phyloP scores from a whole-genome alignment of 1,140 invertebrate genomes.

The Eurosta solidaginis region DNA sequence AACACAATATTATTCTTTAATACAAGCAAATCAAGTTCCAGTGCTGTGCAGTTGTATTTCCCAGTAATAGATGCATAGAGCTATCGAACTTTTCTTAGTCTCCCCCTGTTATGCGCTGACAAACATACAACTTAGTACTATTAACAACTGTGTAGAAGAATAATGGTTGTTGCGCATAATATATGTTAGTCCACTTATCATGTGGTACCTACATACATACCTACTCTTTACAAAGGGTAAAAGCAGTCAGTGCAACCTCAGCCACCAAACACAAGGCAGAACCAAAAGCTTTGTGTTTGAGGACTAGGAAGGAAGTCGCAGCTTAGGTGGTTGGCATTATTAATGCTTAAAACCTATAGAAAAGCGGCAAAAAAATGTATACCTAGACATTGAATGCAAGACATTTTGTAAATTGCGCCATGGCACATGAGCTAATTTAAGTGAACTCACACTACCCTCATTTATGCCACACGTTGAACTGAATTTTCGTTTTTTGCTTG shows the following conservation, averaged over 20 bases:
- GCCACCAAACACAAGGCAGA: slow-evolving; percentile 2
- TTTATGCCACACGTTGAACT: slow-evolving; percentile 19
- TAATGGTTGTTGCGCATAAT: background rate
- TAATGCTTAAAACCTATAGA: background rate
- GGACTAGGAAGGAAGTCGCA: background rate
- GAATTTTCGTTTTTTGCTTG: background rate
- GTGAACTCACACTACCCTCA: background rate
- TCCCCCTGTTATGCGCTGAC: too few species aligned
- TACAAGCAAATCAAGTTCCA: too few species aligned
- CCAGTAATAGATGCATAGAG: too few species aligned
- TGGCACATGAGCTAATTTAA: slow-evolving; percentile 22
- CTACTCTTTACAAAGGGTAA: too few species aligned
- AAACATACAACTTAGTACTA: too few species aligned
- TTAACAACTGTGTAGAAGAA: background rate
- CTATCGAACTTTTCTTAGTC: too few species aligned
- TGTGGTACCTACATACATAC: background rate
- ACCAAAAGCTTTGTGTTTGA: background rate
- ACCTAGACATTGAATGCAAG: background rate
- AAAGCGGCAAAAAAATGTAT: background rate
- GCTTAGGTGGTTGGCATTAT: background rate
- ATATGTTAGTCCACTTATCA: background rate
- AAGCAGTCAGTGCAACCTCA: background rate
- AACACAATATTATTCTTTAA: too few species aligned
- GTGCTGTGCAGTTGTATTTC: too few species aligned
- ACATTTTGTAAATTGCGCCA: slow-evolving; percentile 10